Conservation (phyloP, 2,113 vertebrate genomes). For the Menidia beryllina region DNA sequence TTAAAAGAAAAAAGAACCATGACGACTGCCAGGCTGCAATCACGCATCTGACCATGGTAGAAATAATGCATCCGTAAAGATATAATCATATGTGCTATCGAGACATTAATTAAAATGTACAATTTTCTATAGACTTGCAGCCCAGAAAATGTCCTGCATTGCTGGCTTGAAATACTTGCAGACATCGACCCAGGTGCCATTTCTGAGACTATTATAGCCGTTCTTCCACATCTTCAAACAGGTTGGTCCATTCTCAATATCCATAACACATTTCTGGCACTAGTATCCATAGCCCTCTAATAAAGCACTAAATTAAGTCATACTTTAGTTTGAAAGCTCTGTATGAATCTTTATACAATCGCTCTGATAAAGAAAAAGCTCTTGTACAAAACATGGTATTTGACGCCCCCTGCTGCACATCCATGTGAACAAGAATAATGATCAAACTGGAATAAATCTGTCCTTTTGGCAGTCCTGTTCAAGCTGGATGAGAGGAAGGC, state of each 20-base stretch:
- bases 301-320: too few relatives aligned
- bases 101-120: accelerated
- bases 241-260: slow-evolving; percentile 78
- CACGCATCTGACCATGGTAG: slow-evolving; percentile 71
- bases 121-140: slow-evolving; percentile 85
- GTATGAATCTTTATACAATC: too few relatives aligned
- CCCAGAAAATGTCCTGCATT: slow-evolving; percentile 86
- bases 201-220: slow-evolving; percentile 82
- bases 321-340: too few relatives aligned
- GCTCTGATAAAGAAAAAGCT: too few relatives aligned
- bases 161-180: slow-evolving; percentile 88
- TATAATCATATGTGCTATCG: too few relatives aligned
- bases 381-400: not conserved
- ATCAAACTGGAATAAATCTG: slow-evolving; percentile 3
- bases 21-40: slow-evolving; percentile 71
- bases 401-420: slow-evolving; percentile 64
- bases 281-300: too few relatives aligned
- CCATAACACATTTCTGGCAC: too few relatives aligned
- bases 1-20: slow-evolving; percentile 45
- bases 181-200: slow-evolving; percentile 84
- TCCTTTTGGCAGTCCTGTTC: slow-evolving; percentile 82
- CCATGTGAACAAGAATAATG: not conserved
- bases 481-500: slow-evolving; percentile 85
- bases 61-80: not conserved
- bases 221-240: slow-evolving; percentile 89